Evolutionary conservation across 2,797 vertebrate genomes (phyloP), one percentile per base, ranked within the genome.

Genomic region (Myotis pilosus): DNA sequence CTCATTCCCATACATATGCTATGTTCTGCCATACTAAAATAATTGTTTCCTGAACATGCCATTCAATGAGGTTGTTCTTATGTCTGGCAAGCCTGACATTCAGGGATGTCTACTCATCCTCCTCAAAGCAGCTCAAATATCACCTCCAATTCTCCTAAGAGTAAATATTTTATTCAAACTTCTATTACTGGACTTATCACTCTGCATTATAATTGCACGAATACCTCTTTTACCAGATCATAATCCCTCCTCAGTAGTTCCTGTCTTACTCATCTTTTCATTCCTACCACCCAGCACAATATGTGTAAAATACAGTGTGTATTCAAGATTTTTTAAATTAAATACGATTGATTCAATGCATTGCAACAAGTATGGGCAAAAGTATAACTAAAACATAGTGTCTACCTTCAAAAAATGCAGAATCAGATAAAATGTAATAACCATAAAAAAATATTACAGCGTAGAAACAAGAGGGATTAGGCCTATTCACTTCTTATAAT

Each of bases 371-470:
- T 44, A 92, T 8, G 8, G 25, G n/a, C 6, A 64, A 90, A 87
- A 82, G 62, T 41, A 66, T 62, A 89, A 89, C 36, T 90, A 95
- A 80, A 93, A 51, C 20, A 80, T 16, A 94, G 57, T 84, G 80
- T 81, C n/a, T 62, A 66, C 28, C 33, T 84, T 87, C 38, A 92
- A 83, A n/a, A 94, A 91, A 92, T 82, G 15, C 23, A 92, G 3
- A 75, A 79, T 82, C 2, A 64, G 36, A 15, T 84, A 93, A 94
- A 95, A 85, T 71, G 7, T 82, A 94, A 0, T 79, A 84, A 78
- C 41, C 74, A 91, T 25, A 75, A 94, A 95, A 69, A 74, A 74
- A 16, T 44, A 92, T 49, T 49, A 23, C 0, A 75, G 57, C 25
- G 93, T 5, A 92, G n/a, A 91, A 3, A 53, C 8, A 81, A 69